These are phyloP conservation scores for Tachysurus vachellii DNA, from an alignment of 2,113 vertebrate genomes.

Conservation along the genomic window DNA sequence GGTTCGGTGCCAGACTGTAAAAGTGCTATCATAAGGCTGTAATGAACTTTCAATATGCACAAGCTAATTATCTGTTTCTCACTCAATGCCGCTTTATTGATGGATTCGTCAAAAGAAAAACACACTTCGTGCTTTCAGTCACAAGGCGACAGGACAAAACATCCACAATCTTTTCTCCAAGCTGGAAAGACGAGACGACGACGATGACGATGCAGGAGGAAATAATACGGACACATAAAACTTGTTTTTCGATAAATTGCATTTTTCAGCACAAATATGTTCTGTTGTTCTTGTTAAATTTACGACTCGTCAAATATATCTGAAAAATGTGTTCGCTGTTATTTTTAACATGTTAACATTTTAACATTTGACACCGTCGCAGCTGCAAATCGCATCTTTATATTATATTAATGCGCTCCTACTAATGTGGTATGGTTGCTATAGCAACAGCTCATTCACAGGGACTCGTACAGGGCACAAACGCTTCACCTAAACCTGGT, in stretches of 20 bases:
- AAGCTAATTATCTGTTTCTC: constrained; percentile 30
- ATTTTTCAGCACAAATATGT: neutral
- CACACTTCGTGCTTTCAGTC: neutral
- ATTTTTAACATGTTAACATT: no score
- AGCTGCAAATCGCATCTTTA: neutral
- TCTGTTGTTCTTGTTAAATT: neutral
- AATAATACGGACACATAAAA: neutral
- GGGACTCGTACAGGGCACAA: neutral
- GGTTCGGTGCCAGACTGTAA: constrained; percentile 18
- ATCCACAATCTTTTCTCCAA: neutral
- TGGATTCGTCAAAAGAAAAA: constrained; percentile 10
- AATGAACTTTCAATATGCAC: constrained; percentile 38
- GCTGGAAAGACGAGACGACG: neutral
- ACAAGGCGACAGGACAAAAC: neutral
- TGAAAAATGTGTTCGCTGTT: neutral
- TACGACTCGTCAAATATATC: neutral
- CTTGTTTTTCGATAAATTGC: neutral
- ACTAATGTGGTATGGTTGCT: neutral
- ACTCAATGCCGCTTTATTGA: constrained; percentile 14
- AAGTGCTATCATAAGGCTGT: constrained; percentile 27
- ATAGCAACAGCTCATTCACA: neutral
- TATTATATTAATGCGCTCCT: neutral
- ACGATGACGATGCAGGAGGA: neutral
- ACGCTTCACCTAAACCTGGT: neutral
- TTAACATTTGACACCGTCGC: neutral